Percentiles rank a stretch among this genome's conserved stretches.
Evolutionary conservation across 2,888 invertebrate genomes (phyloP).

Genomic region (Dione juno): DNA sequence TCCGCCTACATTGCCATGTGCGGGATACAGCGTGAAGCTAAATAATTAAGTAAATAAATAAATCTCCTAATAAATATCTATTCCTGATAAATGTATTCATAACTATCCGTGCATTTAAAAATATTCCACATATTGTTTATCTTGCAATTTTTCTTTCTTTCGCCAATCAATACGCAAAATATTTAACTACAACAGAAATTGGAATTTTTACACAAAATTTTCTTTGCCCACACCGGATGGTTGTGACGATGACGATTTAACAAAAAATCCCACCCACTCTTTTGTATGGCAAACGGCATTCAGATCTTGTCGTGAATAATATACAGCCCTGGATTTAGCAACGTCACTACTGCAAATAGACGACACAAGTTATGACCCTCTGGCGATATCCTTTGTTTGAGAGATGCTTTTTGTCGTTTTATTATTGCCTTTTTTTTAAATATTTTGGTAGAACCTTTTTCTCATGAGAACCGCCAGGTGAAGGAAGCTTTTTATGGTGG

Average conservation of each 20-base stretch:
- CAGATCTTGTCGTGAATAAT: constrained; percentile 64
- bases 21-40: too few species aligned
- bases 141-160: too few species aligned
- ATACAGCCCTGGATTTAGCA: constrained; percentile 70
- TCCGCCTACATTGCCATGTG: too few species aligned
- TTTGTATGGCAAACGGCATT: constrained; percentile 24
- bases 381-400: constrained; percentile 74
- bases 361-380: constrained; percentile 74
- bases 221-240: not conserved
- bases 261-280: constrained; percentile 5
- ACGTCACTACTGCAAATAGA: constrained; percentile 74
- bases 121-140: too few species aligned
- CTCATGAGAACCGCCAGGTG: constrained; percentile 42
- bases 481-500: constrained; percentile 30
- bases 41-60: too few species aligned
- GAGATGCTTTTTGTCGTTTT: constrained; percentile 53
- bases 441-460: constrained; percentile 59
- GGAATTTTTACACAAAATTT: not conserved
- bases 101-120: too few species aligned
- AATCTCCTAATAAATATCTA: too few species aligned
- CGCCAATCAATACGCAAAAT: too few species aligned
- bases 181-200: not conserved
- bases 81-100: too few species aligned
- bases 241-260: not conserved
- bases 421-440: constrained; percentile 59